Evolutionary conservation across 2,113 vertebrate species (phyloP), one percentile per base, ranked within the genome.

Genomic region (Tachuris rubrigastra): DNA sequence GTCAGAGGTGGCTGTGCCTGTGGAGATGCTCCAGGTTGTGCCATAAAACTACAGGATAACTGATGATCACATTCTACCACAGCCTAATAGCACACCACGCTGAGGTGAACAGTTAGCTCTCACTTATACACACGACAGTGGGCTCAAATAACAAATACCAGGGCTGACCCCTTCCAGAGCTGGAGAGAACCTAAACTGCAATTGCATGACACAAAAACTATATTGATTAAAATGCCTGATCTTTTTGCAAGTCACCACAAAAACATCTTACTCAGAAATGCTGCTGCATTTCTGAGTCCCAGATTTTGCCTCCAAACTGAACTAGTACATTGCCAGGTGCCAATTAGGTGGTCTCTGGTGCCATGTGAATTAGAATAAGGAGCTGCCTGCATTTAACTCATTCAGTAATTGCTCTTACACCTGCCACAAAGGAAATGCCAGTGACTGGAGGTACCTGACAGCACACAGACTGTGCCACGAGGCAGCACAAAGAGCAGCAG

Each of bases 311-410:
- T 31, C 47, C 69, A 59, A 37, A 89, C 12, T 55, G 37, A 63
- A 55, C 21, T 8, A 14, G 23, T 2, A 12, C 17, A 72, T 23
- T 21, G 63, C 53, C 23, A 8, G 35, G 30, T 46, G 33, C 39
- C 60, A 30, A 12, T 2, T 1, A 62, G 15, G 55, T 19, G 33
- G 2, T 30, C 41, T 42, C 56, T 75, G 60, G 10, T 63, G 56
- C 24, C 42, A 42, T 0, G 0, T 30, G 53, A 41, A 31, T 15
- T 5, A 16, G 20, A 67, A 23, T 10, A 21, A 63, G 1, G 18
- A 95, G 62, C 66, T 80, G 25, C 19, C 41, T 62, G 55, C 42
- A 66, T 75, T 82, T 72, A 85, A 52, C 31, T 79, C 63, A 27
- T 49, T 23, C 39, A 33, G 37, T 4, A 69, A 50, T 5, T 72